Percentiles rank a stretch among this genome's conserved stretches.
phyloP scores from a whole-genome alignment of 2,113 vertebrate genomes.

The Nothocercus nigrocapillus region DNA sequence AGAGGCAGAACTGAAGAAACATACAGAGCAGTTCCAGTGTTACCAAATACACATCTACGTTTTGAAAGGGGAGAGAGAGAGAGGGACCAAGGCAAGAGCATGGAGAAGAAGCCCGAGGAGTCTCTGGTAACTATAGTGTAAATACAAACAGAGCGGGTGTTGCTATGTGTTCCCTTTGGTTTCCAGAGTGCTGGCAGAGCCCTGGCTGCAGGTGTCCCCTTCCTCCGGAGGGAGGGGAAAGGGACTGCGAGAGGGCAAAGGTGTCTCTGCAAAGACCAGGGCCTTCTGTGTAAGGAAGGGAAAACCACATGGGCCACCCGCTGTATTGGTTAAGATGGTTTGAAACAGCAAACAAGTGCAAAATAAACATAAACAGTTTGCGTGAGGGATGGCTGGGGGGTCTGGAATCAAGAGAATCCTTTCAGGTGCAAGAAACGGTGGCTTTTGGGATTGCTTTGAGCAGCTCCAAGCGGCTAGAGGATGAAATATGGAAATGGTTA shows the following conservation, averaged over 20 bases:
- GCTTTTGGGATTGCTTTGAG: background rate
- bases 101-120: background rate
- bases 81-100: background rate
- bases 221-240: background rate
- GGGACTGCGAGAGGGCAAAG: background rate
- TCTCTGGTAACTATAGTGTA: background rate
- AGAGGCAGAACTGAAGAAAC: slow-evolving; percentile 67
- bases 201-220: background rate
- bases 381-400: background rate
- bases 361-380: slow-evolving; percentile 7
- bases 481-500: background rate
- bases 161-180: background rate
- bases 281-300: background rate
- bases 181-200: slow-evolving; percentile 10
- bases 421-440: background rate
- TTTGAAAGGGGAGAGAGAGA: background rate
- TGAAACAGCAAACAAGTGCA: background rate
- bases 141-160: background rate
- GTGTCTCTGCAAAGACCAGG: background rate
- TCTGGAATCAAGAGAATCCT: background rate
- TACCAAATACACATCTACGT: background rate
- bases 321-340: background rate
- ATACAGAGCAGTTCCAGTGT: slow-evolving; percentile 11
- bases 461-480: background rate
- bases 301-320: background rate